Conservation (phyloP, 2,888 invertebrate species). For the Polia nebulosa region DNA sequence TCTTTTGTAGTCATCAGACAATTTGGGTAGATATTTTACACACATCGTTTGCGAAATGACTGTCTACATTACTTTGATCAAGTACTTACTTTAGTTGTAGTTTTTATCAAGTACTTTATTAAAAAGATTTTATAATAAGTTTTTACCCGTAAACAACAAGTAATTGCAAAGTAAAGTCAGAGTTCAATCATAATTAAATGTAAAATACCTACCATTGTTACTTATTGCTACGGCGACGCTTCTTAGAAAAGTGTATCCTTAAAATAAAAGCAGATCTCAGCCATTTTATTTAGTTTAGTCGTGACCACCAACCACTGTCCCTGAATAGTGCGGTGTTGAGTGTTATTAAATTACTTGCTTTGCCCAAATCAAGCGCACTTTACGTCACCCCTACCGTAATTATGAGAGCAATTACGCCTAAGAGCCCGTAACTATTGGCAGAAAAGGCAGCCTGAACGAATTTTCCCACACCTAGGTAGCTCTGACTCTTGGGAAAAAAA, state of each 20-base stretch:
- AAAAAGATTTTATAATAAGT: background rate
- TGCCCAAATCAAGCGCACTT: constrained; percentile 54
- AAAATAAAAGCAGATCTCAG: constrained; percentile 23
- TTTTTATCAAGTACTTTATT: background rate
- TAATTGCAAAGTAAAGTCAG: constrained; percentile 30
- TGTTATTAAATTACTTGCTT: constrained; percentile 53
- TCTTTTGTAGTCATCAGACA: background rate
- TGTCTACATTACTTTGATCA: too few species aligned
- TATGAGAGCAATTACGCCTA: constrained; percentile 63
- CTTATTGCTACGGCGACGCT: background rate
- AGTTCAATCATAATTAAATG: constrained; percentile 29
- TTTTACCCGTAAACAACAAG: constrained; percentile 15
- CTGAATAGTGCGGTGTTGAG: constrained; percentile 66
- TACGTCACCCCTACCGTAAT: constrained; percentile 63
- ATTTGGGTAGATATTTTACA: too few species aligned
- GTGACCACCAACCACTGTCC: constrained; percentile 70
- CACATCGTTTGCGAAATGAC: background rate
- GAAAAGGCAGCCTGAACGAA: constrained; percentile 33
- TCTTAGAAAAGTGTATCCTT: constrained; percentile 1
- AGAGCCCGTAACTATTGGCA: constrained; percentile 46
- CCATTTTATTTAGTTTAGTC: constrained; percentile 51
- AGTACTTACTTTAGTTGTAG: too few species aligned
- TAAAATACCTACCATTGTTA: background rate
- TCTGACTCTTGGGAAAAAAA: background rate
- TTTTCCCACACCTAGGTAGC: constrained; percentile 54